These are phyloP conservation scores for Octodon degus DNA, from an alignment of 2,113 vertebrate species.

Conservation along the genomic window DNA sequence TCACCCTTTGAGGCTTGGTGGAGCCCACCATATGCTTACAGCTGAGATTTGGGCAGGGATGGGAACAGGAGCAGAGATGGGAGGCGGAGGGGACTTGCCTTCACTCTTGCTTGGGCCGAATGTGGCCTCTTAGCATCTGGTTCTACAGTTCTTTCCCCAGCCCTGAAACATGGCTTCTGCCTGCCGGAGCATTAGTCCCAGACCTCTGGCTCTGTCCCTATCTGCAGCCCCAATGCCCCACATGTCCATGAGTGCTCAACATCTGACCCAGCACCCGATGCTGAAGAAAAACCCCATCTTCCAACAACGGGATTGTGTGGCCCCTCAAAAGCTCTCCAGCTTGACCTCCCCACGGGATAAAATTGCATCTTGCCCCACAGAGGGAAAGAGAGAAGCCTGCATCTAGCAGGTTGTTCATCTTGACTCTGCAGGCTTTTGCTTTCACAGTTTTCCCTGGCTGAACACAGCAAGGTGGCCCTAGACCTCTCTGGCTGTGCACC, in stretches of 20 bases:
- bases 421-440: slow-evolving; percentile 83
- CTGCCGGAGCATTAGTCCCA: fast-evolving
- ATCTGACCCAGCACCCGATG: slow-evolving; percentile 38
- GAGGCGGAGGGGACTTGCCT: neutral
- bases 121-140: neutral
- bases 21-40: fast-evolving
- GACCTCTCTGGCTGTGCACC: slow-evolving; percentile 76
- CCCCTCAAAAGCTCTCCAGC: neutral
- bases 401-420: slow-evolving; percentile 79
- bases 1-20: neutral
- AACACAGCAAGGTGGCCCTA: slow-evolving; percentile 83
- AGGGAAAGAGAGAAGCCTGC: slow-evolving; percentile 69
- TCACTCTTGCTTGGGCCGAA: neutral
- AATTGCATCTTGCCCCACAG: slow-evolving; percentile 73
- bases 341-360: slow-evolving; percentile 15
- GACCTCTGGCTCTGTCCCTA: neutral
- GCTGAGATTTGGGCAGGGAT: too few relatives aligned
- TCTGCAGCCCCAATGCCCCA: neutral
- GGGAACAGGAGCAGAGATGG: neutral
- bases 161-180: neutral
- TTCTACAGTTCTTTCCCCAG: neutral
- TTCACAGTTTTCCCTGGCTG: slow-evolving; percentile 82
- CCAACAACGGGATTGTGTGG: neutral
- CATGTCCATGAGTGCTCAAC: neutral
- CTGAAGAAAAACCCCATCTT: neutral